phyloP scores from a whole-genome alignment of 1,140 invertebrate species.

The Bathynomus jamesi region DNA sequence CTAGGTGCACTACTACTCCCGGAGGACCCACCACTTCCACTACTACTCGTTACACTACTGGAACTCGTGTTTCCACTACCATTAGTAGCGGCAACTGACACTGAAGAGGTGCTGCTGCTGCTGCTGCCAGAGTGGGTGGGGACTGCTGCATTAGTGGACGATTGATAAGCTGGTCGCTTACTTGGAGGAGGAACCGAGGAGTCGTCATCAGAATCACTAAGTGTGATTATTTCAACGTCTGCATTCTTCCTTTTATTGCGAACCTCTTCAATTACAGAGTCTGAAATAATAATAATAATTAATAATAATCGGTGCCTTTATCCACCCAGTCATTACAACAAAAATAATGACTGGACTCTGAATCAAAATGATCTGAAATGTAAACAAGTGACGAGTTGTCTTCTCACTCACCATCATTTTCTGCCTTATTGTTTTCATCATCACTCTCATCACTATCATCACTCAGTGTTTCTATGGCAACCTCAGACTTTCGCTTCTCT shows the following conservation, averaged over 20 bases:
- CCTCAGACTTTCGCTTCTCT: slow-evolving; percentile 38
- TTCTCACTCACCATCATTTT: neutral
- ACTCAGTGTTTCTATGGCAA: slow-evolving; percentile 40
- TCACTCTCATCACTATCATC: slow-evolving; percentile 38
- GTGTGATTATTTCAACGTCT: neutral
- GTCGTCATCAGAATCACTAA: neutral
- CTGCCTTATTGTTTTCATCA: slow-evolving; percentile 2
- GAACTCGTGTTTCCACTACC: neutral
- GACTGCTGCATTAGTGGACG: no score
- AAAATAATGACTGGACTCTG: no score
- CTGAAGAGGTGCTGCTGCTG: neutral
- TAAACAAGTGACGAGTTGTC: no score
- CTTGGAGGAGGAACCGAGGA: neutral
- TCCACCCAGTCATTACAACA: no score
- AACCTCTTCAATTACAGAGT: neutral
- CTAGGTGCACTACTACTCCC: neutral
- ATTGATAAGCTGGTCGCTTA: neutral
- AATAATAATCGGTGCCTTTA: no score
- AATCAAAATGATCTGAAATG: no score
- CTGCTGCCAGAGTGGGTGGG: neutral
- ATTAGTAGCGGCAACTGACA: neutral
- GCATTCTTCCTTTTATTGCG: neutral
- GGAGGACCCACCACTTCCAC: neutral
- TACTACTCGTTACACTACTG: neutral
- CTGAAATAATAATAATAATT: no score